Base-by-base conservation (phyloP, 1,140 invertebrate species). In the Drosophila teissieri region DNA sequence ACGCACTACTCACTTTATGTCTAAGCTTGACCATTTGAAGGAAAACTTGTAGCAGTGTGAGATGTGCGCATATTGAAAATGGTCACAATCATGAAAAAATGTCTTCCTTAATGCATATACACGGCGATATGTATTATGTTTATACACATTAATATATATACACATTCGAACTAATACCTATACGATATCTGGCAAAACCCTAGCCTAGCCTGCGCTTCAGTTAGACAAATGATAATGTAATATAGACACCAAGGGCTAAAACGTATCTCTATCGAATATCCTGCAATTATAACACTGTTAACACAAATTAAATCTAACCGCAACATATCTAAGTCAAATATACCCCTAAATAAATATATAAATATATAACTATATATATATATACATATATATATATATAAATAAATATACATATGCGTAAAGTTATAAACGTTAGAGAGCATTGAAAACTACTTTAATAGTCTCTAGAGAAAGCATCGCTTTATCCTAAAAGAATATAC, bases 21-120 rank as follows among this genome's bases (percentile, higher is more conserved):
- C 82, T 86, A 86, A 81, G 79, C 75, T 78, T 88, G 83, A 84
- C 84, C 85, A 84, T 88, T 90, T 44, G 36, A 45, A 53, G 5
- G 15, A 15, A 39, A 36, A 49, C 45, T 63, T 53, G 73, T 80
- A 45, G 56, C 52, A 60, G 80, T 78, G 57, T 62, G 54, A 51
- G 61, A 45, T 62, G 44, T 88, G 64, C 61, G 72, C 72, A 64
- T 67, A 70, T 80, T 34, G 31, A 74, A 80, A 86, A 91, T 91
- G 90, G 91, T 91, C 91, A 91, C 91, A 91, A 91, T 91, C 91
- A 91, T 90, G 90, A 90, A 91, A 91, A 91, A 91, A 91, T 84
- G 91, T 91, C 91, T 91, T 91, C 91, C 91, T 91, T 85, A 88
- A 90, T 88, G 88, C 83, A 90, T 90, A 90, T 88, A 76, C 75